Percentiles rank a stretch among this genome's conserved stretches.
Conservation (phyloP, 64 coral and sea anemone genomes). For the Catalaphyllia jardinei region DNA sequence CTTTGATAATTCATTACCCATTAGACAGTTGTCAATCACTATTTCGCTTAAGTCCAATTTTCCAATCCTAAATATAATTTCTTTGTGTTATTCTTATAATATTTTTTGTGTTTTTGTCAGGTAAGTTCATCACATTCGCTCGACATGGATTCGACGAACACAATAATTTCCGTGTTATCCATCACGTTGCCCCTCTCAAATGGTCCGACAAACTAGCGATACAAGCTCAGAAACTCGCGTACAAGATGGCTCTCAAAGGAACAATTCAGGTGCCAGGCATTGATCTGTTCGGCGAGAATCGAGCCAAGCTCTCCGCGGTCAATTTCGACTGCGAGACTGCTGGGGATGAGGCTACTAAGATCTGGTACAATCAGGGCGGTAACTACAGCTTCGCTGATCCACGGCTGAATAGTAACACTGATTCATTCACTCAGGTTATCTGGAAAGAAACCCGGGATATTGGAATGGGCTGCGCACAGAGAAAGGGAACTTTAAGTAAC, state of each 20-base stretch:
- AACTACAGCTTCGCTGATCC: slow-evolving; percentile 88
- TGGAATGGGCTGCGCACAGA: slow-evolving; percentile 92
- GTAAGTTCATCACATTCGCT: slow-evolving; percentile 89
- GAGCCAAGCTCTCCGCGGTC: slow-evolving; percentile 79
- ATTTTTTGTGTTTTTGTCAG: background rate
- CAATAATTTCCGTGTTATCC: slow-evolving; percentile 71
- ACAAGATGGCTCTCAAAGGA: slow-evolving; percentile 87
- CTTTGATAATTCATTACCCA: no score
- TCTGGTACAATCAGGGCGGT: slow-evolving; percentile 81
- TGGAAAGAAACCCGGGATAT: slow-evolving; percentile 87
- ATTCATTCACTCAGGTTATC: slow-evolving; percentile 87
- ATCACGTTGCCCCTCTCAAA: slow-evolving; percentile 73
- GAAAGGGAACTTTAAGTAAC: slow-evolving; percentile 84
- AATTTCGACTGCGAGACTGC: slow-evolving; percentile 88
- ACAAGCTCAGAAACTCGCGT: slow-evolving; percentile 89
- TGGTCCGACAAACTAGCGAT: slow-evolving; percentile 89
- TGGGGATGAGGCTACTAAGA: slow-evolving; percentile 74
- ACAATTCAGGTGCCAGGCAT: slow-evolving; percentile 71
- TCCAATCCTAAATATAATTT: background rate
- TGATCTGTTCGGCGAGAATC: slow-evolving; percentile 76
- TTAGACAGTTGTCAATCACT: no score
- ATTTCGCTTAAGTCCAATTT: no score
- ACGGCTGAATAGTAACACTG: slow-evolving; percentile 77
- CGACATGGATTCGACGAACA: slow-evolving; percentile 77
- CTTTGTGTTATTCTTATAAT: background rate